These are phyloP conservation scores for Hylaeus anthracinus DNA, from an alignment of 1,140 invertebrate genomes.

Conservation along the genomic window DNA sequence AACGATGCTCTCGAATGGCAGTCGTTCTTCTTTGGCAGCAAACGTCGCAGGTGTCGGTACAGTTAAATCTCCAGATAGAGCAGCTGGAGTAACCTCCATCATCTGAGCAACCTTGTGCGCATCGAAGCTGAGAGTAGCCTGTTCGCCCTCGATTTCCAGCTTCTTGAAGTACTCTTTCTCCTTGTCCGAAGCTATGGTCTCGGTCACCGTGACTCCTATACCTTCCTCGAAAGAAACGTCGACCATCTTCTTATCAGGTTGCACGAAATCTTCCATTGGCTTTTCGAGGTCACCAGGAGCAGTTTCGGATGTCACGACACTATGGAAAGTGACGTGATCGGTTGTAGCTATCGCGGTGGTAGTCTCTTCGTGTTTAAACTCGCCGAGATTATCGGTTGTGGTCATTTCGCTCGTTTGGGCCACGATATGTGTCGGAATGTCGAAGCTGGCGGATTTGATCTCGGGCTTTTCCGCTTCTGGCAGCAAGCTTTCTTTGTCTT, in stretches of 20 bases:
- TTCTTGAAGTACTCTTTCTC: conserved; percentile 75
- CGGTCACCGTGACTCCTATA: conserved; percentile 75
- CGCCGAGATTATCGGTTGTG: conserved; percentile 70
- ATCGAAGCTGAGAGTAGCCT: conserved; percentile 72
- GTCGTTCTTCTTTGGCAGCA: conserved; percentile 76
- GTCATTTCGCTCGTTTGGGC: conserved; percentile 77
- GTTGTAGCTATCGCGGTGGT: conserved; percentile 70
- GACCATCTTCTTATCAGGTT: conserved; percentile 76
- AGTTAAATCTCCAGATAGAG: conserved; percentile 69
- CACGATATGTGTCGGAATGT: conserved; percentile 75
- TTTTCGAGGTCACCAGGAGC: conserved; percentile 72
- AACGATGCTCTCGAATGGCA: conserved; percentile 80
- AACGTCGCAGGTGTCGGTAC: conserved; percentile 59
- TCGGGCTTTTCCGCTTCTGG: conserved; percentile 69
- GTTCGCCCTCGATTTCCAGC: conserved; percentile 68
- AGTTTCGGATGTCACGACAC: conserved; percentile 78
- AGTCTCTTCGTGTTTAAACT: conserved; percentile 66
- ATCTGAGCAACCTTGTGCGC: conserved; percentile 78
- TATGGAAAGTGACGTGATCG: conserved; percentile 77
- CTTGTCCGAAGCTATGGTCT: conserved; percentile 78
- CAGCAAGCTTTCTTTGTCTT: conserved; percentile 80
- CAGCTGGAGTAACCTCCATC: conserved; percentile 76
- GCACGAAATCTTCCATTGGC: conserved; percentile 72
- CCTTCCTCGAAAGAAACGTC: conserved; percentile 77
- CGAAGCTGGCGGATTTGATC: conserved; percentile 75